Evolutionary conservation across 2,113 vertebrate species (phyloP).

Genomic region (Nyctibius bracteatus): DNA sequence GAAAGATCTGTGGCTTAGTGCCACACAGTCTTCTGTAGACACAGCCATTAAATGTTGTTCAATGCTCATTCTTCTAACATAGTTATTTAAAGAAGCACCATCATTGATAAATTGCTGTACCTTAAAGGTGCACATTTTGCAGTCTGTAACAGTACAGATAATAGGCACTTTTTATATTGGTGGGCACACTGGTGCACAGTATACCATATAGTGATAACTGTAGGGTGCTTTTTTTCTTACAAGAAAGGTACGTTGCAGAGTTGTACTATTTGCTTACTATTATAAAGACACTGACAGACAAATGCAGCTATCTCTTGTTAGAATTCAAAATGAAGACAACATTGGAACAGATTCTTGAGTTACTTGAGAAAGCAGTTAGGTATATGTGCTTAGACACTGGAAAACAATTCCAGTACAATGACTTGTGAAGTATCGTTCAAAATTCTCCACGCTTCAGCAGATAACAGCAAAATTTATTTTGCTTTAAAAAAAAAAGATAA

Average conservation of each 20-base stretch:
- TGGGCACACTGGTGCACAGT: background rate
- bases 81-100: background rate
- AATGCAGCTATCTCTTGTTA: background rate
- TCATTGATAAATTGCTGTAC: background rate
- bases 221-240: background rate
- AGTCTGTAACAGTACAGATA: background rate
- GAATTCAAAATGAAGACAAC: background rate
- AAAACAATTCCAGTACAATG: background rate
- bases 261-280: background rate
- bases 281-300: background rate
- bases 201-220: background rate
- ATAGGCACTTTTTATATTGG: background rate
- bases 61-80: background rate
- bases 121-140: background rate
- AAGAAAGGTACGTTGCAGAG: background rate
- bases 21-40: background rate
- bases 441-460: background rate
- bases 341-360: background rate
- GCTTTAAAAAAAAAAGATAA: background rate
- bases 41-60: constrained; percentile 10
- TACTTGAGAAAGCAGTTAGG: background rate
- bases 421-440: background rate
- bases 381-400: background rate
- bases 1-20: constrained; percentile 1
- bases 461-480: background rate